Conservation (phyloP, 2,113 vertebrate species). For the Trematocara nigrifrons region DNA sequence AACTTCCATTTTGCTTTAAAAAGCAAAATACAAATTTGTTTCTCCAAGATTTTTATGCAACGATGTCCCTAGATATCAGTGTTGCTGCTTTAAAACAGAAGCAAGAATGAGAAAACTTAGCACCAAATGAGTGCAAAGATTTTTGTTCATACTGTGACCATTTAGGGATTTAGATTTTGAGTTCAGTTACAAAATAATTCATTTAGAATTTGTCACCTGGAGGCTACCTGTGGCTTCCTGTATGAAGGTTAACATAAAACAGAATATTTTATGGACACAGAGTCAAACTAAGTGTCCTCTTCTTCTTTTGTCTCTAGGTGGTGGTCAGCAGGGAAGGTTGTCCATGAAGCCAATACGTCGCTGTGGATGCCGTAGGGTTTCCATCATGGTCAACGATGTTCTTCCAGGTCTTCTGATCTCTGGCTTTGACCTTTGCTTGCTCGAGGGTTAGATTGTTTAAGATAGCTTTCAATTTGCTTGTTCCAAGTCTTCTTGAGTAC, state of each 20-base stretch:
- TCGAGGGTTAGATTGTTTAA: background rate
- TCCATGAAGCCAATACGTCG: background rate
- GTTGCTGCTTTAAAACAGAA: background rate
- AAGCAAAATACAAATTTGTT: background rate
- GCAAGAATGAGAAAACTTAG: background rate
- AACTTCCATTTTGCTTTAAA: background rate
- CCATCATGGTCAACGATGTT: background rate
- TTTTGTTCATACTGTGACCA: background rate
- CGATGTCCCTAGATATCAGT: fast-evolving
- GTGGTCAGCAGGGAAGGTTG: background rate
- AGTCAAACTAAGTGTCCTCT: background rate
- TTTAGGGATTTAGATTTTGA: background rate
- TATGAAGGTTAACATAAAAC: background rate
- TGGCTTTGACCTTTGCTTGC: background rate
- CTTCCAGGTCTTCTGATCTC: background rate
- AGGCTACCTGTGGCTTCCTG: background rate
- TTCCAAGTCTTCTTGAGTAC: background rate
- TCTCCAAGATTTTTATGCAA: background rate
- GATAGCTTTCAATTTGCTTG: background rate
- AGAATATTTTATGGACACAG: background rate
- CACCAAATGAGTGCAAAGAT: fast-evolving
- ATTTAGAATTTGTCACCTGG: background rate
- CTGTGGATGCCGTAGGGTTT: background rate
- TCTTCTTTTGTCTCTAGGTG: background rate
- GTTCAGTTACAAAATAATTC: background rate